Conservation (phyloP, 2,888 invertebrate genomes). For the Tenthredo notha region DNA sequence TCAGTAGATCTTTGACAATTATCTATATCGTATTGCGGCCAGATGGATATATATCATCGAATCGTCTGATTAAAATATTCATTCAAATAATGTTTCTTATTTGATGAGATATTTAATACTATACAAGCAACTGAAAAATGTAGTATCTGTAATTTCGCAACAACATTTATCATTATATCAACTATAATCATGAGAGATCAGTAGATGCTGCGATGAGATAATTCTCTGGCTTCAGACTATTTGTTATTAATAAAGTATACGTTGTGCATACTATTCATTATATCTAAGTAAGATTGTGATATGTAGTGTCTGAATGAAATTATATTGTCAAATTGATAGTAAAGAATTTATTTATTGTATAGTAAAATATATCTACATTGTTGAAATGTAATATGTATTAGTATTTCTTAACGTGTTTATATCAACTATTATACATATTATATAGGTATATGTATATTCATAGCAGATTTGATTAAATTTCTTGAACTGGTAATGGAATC, state of each 20-base stretch:
- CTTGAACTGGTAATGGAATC: not conserved
- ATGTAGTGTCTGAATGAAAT: slow-evolving; percentile 61
- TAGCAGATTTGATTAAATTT: not conserved
- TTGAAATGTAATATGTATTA: slow-evolving; percentile 2
- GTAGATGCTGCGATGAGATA: not conserved
- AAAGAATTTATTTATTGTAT: slow-evolving; percentile 66
- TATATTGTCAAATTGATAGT: slow-evolving; percentile 63
- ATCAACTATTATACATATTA: not conserved
- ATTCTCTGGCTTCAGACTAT: slow-evolving; percentile 8
- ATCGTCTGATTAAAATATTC: not conserved
- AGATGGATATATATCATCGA: slow-evolving; percentile 23
- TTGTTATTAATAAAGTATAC: slow-evolving; percentile 9
- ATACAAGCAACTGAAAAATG: not conserved
- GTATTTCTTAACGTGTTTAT: slow-evolving; percentile 15
- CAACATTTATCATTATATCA: no score
- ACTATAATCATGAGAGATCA: not conserved
- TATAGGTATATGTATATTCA: not conserved
- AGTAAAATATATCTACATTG: slow-evolving; percentile 51
- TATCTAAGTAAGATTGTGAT: slow-evolving; percentile 58
- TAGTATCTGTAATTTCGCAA: not conserved
- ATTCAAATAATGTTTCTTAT: not conserved
- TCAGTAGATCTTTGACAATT: slow-evolving; percentile 48
- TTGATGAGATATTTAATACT: not conserved
- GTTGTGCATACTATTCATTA: slow-evolving; percentile 37
- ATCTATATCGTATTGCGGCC: slow-evolving; percentile 11